Conservation (phyloP, 2,797 vertebrate species). For the Chaenodraco wilsoni region DNA sequence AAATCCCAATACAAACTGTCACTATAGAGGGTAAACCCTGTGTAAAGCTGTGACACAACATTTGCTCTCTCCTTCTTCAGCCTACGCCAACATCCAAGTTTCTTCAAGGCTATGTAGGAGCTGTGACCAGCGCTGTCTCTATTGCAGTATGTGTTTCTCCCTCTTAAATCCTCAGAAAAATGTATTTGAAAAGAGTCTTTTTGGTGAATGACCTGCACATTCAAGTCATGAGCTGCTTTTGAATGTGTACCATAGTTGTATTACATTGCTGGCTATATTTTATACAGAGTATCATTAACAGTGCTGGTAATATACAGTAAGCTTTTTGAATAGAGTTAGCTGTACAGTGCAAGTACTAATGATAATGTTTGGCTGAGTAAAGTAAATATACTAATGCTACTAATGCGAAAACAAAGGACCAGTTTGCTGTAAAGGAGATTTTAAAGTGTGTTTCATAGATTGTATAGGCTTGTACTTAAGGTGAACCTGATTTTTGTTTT, state of each 20-base stretch:
- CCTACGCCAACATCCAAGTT: conserved; percentile 94
- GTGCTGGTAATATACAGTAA: neutral
- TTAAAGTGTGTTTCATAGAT: neutral
- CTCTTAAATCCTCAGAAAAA: neutral
- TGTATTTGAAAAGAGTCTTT: neutral
- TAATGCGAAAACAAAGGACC: neutral
- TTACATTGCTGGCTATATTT: neutral
- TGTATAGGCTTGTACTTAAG: neutral
- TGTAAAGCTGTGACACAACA: conserved; percentile 4
- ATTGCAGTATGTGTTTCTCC: conserved; percentile 87
- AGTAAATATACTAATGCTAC: neutral
- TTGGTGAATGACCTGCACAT: neutral
- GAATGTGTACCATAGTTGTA: neutral
- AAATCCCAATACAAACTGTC: neutral
- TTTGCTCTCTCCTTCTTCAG: conserved; percentile 71
- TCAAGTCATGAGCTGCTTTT: neutral
- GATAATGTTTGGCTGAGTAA: neutral
- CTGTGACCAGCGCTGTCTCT: conserved; percentile 95
- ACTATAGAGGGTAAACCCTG: neutral
- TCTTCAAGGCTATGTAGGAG: conserved; percentile 94
- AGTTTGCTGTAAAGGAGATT: neutral
- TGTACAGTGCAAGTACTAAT: neutral
- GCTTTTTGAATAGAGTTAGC: neutral
- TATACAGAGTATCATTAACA: neutral
- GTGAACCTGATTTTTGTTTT: neutral